Evolutionary conservation across 2,888 invertebrate species (phyloP).

Genomic region (Acheta domesticus): DNA sequence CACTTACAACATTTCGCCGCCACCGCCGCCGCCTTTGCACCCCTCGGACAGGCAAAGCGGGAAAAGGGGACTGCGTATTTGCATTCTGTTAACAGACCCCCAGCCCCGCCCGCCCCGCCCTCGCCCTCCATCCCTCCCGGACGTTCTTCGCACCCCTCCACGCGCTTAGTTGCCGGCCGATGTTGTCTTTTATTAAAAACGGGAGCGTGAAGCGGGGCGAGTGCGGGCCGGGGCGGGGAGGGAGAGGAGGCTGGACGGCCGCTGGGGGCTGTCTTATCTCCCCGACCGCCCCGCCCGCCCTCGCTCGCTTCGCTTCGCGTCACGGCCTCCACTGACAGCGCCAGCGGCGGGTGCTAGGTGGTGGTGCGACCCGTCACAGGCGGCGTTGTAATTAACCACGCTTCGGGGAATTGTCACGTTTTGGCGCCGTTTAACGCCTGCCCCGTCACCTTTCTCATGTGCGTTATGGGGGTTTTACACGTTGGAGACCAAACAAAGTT

Average conservation of each 20-base stretch:
- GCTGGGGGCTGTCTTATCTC: not conserved
- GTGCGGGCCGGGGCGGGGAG: not conserved
- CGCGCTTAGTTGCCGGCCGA: not conserved
- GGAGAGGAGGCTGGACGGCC: not conserved
- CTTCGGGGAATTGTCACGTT: too few species aligned
- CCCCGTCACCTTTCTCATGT: too few species aligned
- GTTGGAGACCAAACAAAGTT: too few species aligned
- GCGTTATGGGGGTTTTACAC: too few species aligned
- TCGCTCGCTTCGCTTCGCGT: not conserved
- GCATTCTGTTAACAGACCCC: conserved; percentile 18
- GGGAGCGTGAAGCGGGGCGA: not conserved
- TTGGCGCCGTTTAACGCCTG: too few species aligned
- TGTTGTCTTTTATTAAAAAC: conserved; percentile 6
- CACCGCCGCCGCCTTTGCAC: not conserved
- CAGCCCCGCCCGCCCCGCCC: not conserved
- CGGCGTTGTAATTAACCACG: too few species aligned
- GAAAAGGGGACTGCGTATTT: conserved; percentile 11
- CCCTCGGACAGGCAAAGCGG: not conserved
- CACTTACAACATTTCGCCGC: not conserved
- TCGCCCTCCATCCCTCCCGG: not conserved
- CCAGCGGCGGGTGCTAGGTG: too few species aligned
- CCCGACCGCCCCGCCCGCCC: not conserved
- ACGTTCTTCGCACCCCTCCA: not conserved
- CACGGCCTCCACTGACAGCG: not conserved
- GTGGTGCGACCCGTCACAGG: too few species aligned